Base-by-base conservation (phyloP, 2,888 invertebrate species). In the Teleogryllus oceanicus region DNA sequence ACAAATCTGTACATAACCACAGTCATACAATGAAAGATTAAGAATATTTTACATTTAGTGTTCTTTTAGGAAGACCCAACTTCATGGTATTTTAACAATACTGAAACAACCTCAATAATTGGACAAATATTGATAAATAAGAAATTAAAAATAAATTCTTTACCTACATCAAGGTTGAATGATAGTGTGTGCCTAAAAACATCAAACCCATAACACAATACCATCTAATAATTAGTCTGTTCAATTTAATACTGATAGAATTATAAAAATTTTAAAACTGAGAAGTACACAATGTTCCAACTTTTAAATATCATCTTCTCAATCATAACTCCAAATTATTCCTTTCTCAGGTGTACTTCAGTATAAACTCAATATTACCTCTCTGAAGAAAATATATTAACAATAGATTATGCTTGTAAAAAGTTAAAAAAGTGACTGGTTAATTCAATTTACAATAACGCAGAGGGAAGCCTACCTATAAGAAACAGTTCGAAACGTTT, bases 181-280 rank as follows among this genome's bases (percentile, higher is more conserved):
- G 37, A 37, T 8, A 37, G 8, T 8, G 37, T 37, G 37, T 37
- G 37, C 37, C 37, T 76, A 76, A 76, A 76, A 37, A 76, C 49
- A 76, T 76, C 18, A 76, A 76, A 37, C 49, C 49, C 49, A 76
- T 18, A 24, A 76, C 49, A 76, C 76, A 76, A 76, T 75, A 75
- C 20, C 49, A 76, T 18, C 24, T 37, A 76, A 24, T 76, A 76
- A 37, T 18, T 37, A 37, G 37, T 37, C 37, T 37, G 37, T 37
- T 37, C 37, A 37, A 37, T 37, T 37, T 37, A 37, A 37, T 37
- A 37, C 37, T 37, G 37, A 37, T 37, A 37, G 37, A 37, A 37
- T 37, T 37, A 8, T 8, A 37, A 76, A 16, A 76, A 76, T 21
- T 76, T 76, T 20, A 24, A 24, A 76, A 76, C 76, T 76, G 20